These are phyloP conservation scores for Aptenodytes forsteri DNA, from an alignment of 2,113 vertebrate genomes.

Conservation along the genomic window DNA sequence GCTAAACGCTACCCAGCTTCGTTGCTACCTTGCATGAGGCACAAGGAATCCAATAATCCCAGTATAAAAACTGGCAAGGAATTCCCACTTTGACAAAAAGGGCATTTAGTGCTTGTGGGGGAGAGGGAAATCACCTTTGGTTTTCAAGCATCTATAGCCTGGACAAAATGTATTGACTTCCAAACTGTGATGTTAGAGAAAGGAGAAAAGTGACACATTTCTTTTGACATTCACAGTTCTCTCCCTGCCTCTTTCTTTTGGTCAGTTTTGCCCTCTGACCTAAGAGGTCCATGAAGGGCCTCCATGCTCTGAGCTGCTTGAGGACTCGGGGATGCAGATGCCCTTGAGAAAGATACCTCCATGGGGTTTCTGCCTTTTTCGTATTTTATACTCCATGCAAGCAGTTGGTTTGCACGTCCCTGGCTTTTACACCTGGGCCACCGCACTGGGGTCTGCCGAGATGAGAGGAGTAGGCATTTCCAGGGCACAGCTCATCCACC, in stretches of 20 bases:
- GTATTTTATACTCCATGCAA: neutral
- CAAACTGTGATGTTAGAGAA: neutral
- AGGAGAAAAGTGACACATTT: neutral
- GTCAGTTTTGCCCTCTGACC: neutral
- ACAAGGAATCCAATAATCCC: neutral
- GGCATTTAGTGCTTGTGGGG: neutral
- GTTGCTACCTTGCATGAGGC: neutral
- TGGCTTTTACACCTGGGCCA: neutral
- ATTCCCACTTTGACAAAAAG: neutral
- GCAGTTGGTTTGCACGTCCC: neutral
- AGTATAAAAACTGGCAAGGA: neutral
- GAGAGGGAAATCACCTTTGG: neutral
- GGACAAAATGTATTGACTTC: neutral
- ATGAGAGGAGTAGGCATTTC: neutral
- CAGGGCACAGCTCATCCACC: neutral
- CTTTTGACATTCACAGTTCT: neutral
- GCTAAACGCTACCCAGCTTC: neutral
- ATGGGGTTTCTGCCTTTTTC: neutral
- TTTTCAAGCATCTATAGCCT: neutral
- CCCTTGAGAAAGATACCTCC: neutral
- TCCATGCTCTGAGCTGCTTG: neutral
- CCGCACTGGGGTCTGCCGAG: accelerated
- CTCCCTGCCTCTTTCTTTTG: neutral
- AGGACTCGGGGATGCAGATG: neutral
- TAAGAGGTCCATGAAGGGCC: neutral